Evolutionary conservation across 2,113 vertebrate species (phyloP).

Genomic region (Bungarus multicinctus): DNA sequence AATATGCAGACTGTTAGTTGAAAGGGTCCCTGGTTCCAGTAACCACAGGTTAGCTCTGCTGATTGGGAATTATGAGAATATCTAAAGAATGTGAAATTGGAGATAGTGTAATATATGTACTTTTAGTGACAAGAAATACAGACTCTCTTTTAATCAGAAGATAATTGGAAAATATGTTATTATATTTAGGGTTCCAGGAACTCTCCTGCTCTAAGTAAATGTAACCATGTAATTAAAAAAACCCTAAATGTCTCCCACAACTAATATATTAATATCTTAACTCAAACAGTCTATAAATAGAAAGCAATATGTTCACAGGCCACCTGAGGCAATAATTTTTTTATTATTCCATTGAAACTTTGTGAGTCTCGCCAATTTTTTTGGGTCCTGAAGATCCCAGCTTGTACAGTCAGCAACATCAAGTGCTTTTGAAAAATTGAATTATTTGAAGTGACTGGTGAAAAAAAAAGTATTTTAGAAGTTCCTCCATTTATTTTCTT

Average conservation of each 20-base stretch:
- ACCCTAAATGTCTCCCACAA: background rate
- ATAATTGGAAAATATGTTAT: background rate
- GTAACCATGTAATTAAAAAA: background rate
- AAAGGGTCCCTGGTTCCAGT: conserved; percentile 15
- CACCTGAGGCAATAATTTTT: background rate
- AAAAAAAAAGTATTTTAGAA: background rate
- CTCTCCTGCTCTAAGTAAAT: background rate
- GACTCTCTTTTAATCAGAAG: background rate
- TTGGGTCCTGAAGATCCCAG: background rate
- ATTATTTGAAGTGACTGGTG: background rate
- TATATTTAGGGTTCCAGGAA: background rate
- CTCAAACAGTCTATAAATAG: background rate
- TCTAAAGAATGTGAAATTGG: no score
- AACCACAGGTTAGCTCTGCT: background rate
- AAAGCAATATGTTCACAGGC: background rate
- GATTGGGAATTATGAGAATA: background rate
- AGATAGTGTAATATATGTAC: background rate
- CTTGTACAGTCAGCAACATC: background rate
- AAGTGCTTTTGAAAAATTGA: background rate
- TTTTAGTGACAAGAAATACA: background rate
- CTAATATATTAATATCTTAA: background rate
- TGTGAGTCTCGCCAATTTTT: background rate
- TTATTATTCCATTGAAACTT: background rate
- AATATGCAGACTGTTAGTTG: conserved; percentile 47
- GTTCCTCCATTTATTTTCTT: background rate